These are phyloP conservation scores for Brienomyrus brachyistius DNA, from an alignment of 2,113 vertebrate species.

Conservation along the genomic window DNA sequence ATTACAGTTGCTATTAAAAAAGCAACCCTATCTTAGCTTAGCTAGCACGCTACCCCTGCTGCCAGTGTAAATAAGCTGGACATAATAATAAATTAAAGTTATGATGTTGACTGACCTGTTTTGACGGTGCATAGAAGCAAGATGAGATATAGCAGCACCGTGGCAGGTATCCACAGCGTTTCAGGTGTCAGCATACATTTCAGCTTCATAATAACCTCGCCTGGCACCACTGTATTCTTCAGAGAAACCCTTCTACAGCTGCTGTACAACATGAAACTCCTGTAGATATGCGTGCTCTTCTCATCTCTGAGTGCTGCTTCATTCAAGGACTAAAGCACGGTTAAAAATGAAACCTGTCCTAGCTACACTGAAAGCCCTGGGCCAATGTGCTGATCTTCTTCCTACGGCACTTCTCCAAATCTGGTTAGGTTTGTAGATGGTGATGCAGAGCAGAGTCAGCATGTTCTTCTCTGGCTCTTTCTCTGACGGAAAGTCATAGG, in stretches of 20 bases:
- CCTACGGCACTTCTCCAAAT: neutral
- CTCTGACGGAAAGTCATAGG: neutral
- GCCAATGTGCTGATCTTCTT: neutral
- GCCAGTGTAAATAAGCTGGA: neutral
- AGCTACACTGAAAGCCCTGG: neutral
- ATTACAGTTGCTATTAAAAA: neutral
- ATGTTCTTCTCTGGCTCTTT: neutral
- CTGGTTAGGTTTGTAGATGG: neutral
- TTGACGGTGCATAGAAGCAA: neutral
- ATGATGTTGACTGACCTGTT: slow-evolving; percentile 7
- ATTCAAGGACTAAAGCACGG: neutral
- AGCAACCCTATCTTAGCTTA: neutral
- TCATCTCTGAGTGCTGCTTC: neutral
- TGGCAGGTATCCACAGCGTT: neutral
- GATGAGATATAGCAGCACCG: neutral
- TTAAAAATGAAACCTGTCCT: neutral
- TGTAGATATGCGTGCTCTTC: neutral
- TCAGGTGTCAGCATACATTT: neutral
- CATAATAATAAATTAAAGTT: neutral
- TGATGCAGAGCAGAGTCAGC: neutral
- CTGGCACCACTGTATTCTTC: neutral
- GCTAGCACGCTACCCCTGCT: neutral
- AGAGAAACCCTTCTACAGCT: neutral
- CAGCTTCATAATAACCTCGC: neutral
- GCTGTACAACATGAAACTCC: neutral